These are phyloP conservation scores for Girardia tigrina DNA, from an alignment of 2,888 invertebrate genomes.

Conservation along the genomic window DNA sequence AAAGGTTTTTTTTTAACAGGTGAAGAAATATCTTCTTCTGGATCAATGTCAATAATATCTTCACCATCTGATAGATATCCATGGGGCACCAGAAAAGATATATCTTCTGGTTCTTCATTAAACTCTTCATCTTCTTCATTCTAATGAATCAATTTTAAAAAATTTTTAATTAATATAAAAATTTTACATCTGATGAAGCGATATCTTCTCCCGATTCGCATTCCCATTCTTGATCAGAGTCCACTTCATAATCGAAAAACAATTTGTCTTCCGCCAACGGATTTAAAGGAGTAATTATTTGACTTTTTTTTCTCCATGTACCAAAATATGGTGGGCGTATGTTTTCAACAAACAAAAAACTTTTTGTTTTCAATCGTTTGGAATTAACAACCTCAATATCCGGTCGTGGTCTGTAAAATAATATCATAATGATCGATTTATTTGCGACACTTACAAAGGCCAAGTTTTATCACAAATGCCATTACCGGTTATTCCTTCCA, in stretches of 20 bases:
- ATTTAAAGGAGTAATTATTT: conserved; percentile 54
- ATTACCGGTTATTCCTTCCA: background rate
- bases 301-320: conserved; percentile 68
- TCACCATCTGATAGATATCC: conserved; percentile 67
- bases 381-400: background rate
- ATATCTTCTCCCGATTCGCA: conserved; percentile 76
- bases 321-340: conserved; percentile 86
- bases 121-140: conserved; percentile 57
- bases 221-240: conserved; percentile 93
- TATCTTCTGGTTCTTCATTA: conserved; percentile 57
- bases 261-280: conserved; percentile 65
- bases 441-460: background rate
- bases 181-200: conserved; percentile 63
- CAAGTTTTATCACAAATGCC: background rate
- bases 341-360: conserved; percentile 67
- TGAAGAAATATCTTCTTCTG: background rate
- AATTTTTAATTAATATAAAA: conserved; percentile 41
- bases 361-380: background rate
- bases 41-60: conserved; percentile 40
- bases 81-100: conserved; percentile 89
- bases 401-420: background rate
- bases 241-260: conserved; percentile 70
- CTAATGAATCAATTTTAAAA: background rate
- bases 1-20: background rate
- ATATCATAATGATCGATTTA: background rate